These are phyloP conservation scores for Struthidea cinerea DNA, from an alignment of 2,113 vertebrate genomes.

Conservation along the genomic window DNA sequence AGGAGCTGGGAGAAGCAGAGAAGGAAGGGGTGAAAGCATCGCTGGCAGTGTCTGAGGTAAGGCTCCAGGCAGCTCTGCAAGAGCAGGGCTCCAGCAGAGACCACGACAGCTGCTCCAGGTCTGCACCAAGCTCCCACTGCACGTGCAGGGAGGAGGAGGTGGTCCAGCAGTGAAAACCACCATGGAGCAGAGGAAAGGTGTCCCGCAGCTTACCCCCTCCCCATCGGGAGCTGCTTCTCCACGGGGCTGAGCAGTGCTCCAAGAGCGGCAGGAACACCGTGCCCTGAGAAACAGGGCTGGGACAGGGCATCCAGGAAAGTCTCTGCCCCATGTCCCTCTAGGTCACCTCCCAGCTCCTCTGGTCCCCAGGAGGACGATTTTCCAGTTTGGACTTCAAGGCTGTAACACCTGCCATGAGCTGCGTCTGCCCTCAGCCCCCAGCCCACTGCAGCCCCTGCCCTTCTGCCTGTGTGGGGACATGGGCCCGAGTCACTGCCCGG, in stretches of 20 bases:
- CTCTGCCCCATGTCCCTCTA: background rate
- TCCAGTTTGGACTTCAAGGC: background rate
- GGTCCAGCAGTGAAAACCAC: background rate
- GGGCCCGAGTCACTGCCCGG: background rate
- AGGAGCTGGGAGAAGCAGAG: background rate
- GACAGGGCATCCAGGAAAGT: background rate
- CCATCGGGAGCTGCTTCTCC: background rate
- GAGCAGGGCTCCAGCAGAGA: background rate
- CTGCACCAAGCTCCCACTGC: background rate
- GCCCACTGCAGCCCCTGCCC: background rate
- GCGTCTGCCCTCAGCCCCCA: background rate
- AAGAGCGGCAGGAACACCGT: fast-evolving
- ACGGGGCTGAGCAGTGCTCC: fast-evolving
- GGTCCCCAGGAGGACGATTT: fast-evolving
- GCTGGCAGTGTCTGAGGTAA: fast-evolving
- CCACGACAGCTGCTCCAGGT: fast-evolving
- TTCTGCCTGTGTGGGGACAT: fast-evolving
- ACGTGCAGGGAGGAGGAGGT: fast-evolving
- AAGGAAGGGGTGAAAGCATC: background rate
- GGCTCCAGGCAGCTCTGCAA: background rate
- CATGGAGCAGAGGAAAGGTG: background rate
- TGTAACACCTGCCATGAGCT: background rate
- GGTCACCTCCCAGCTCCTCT: background rate
- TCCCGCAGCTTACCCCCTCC: background rate
- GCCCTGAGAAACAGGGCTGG: fast-evolving